phyloP scores from a whole-genome alignment of 2,888 invertebrate species.

The Orthosia gracilis region DNA sequence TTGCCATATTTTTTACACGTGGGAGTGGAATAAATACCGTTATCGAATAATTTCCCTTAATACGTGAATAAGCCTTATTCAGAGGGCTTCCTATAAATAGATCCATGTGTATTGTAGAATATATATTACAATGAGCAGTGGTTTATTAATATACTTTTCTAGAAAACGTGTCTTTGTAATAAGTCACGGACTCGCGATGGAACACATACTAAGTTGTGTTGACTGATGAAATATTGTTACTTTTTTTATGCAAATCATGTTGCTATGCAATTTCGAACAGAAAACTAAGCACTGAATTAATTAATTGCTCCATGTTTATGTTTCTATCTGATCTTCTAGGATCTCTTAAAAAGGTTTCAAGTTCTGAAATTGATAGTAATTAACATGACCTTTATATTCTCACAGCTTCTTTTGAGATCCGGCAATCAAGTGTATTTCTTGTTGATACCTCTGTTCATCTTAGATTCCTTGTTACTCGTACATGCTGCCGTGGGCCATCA shows the following conservation, averaged over 20 bases:
- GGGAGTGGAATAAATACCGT: background rate
- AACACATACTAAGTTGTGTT: background rate
- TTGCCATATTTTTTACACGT: slow-evolving; percentile 2
- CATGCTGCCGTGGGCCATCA: too few relatives aligned
- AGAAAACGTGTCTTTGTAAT: background rate
- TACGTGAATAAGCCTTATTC: slow-evolving; percentile 1
- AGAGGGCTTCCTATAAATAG: background rate
- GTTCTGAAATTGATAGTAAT: too few relatives aligned
- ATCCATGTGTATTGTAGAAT: background rate
- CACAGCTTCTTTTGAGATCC: too few relatives aligned
- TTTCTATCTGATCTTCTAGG: background rate
- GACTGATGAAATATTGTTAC: slow-evolving; percentile 2
- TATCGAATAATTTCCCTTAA: background rate
- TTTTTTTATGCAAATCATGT: slow-evolving; percentile 3
- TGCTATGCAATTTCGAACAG: background rate
- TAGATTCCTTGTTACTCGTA: too few relatives aligned
- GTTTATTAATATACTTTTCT: slow-evolving; percentile 6
- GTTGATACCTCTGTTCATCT: too few relatives aligned
- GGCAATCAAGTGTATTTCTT: too few relatives aligned
- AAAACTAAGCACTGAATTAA: background rate
- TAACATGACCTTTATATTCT: too few relatives aligned
- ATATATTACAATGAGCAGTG: background rate
- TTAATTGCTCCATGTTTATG: background rate
- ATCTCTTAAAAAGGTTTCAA: background rate
- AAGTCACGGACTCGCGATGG: background rate